These are phyloP conservation scores for Hypomesus transpacificus DNA, from an alignment of 2,113 vertebrate species.

Conservation along the genomic window DNA sequence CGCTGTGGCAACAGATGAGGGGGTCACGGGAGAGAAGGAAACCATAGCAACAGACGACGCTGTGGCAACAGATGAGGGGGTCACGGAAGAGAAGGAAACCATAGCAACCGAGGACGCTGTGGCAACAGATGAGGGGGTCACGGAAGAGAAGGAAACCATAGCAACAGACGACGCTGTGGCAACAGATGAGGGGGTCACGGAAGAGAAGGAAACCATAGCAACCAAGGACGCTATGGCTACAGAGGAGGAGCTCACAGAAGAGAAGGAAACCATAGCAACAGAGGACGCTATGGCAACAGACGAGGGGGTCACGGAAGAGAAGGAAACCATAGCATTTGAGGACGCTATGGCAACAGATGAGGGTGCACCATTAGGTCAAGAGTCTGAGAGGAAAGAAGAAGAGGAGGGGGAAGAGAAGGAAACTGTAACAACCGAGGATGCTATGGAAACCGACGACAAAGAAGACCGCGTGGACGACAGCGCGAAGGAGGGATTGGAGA, in stretches of 20 bases:
- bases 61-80: too few relatives aligned
- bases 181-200: constrained; percentile 7
- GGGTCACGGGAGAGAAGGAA: too few relatives aligned
- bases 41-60: too few relatives aligned
- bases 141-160: constrained; percentile 11
- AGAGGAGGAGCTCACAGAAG: constrained; percentile 6
- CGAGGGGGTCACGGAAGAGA: constrained; percentile 11
- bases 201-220: not conserved
- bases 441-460: constrained; percentile 39
- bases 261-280: not conserved
- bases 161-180: not conserved
- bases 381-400: not conserved
- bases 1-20: too few relatives aligned
- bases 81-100: too few relatives aligned
- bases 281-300: not conserved
- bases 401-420: not conserved
- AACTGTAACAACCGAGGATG: not conserved
- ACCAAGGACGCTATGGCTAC: not conserved
- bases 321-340: not conserved
- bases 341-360: not conserved
- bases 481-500: constrained; percentile 41
- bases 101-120: too few relatives aligned
- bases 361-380: not conserved
- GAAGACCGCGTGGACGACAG: constrained; percentile 40
- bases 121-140: constrained; percentile 1